Evolutionary conservation across 2,797 vertebrate species (phyloP), one percentile per base, ranked within the genome.

Genomic region (Rhadinocentrus ornatus): DNA sequence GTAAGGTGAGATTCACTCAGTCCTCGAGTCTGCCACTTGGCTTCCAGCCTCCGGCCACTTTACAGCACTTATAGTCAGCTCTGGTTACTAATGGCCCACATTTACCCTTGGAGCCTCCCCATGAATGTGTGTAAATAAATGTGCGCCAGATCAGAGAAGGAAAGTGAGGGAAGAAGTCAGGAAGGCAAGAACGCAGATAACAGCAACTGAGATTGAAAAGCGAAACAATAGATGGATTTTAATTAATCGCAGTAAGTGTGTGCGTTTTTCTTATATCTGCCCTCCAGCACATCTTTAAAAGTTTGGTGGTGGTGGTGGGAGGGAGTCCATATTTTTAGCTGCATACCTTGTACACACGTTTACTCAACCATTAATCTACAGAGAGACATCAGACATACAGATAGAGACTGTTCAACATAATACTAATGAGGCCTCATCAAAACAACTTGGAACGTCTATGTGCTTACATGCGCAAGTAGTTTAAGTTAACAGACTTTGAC

Each of bases 61-160:
- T 54, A 71, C 50, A 82, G 85, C 80, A 77, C 85, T 86, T 78
- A 75, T 22, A 75, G 65, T 67, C 85, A 69, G 73, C 88, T 92
- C 82, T 67, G 74, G 80, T 93, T 93, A 88, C 89, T 89, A 90
- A 92, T 88, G 84, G 78, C 62, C 54, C 46, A 75, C 71, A 78
- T 86, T 86, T 77, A 86, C 80, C 73, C 74, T 27, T 37, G 9
- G 27, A 64, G 58, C 80, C 31, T 50, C 18, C 48, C 54, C 56
- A 15, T 53, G 44, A 32, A 26, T 52, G n/a, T 41, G 37, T 54
- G 39, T 41, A 63, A 20, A 54, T 32, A 70, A 56, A 32, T 44
- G 27, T 59, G 37, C 27, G 57, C 39, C 55, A 60, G 44, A 71
- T 78, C 37, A 70, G 50, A 52, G 15, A 52, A 31, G 67, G 71